A percentile compares a stretch with the other conserved stretches of the same genome.
Evolutionary conservation across 2,113 vertebrate genomes (phyloP).

Genomic region (Paralichthys olivaceus): DNA sequence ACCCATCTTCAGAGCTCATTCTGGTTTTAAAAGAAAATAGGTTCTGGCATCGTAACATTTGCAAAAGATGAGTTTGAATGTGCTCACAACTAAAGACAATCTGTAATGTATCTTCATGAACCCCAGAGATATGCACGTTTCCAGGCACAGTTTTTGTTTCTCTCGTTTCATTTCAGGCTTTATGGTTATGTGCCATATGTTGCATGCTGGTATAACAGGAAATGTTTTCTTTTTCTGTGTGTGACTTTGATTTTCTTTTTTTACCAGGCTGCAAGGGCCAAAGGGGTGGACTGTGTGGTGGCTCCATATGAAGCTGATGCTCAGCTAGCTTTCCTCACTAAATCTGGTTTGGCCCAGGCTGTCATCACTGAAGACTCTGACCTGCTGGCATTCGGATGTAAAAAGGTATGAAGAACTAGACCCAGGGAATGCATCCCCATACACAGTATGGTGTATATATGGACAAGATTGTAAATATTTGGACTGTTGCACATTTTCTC

Average conservation of each 20-base stretch:
- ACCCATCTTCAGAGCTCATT: too few species aligned
- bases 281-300: slow-evolving; percentile 93
- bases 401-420: slow-evolving; percentile 84
- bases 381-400: slow-evolving; percentile 96
- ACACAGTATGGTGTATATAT: too few species aligned
- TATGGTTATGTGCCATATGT: too few species aligned
- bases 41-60: background rate
- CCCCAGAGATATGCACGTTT: background rate
- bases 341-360: slow-evolving; percentile 89
- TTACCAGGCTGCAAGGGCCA: slow-evolving; percentile 86
- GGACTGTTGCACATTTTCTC: too few species aligned
- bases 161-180: background rate
- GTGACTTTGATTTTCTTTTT: background rate
- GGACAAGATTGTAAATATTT: too few species aligned
- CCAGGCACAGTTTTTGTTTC: background rate
- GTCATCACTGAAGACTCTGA: slow-evolving; percentile 98
- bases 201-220: background rate
- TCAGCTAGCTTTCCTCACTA: slow-evolving; percentile 94
- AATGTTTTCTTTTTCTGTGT: background rate
- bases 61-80: background rate
- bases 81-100: too few species aligned
- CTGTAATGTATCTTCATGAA: too few species aligned
- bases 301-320: slow-evolving; percentile 98
- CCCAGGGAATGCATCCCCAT: too few species aligned
- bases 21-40: too few species aligned